Base-by-base conservation (phyloP, 1,140 invertebrate species). In the Meloidogyne exigua region DNA sequence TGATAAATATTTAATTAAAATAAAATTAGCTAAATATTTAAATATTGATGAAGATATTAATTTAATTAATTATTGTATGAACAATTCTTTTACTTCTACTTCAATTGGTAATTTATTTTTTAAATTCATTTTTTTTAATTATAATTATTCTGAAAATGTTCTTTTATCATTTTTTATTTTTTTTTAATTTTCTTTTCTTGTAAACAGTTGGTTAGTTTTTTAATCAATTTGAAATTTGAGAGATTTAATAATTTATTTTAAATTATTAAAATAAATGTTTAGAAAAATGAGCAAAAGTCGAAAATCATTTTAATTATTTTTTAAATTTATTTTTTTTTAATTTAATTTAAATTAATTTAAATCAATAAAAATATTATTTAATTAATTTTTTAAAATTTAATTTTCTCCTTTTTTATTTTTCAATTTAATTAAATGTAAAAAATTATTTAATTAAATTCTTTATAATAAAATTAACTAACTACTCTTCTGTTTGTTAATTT, bases 1-100 rank as follows among this genome's bases (percentile, higher is more conserved):
- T n/a, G 49, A 57, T 57, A 57, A 57, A 57, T 57, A 57, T 57
- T 57, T 57, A 57, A 57, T 57, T 57, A n/a, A 57, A n/a, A n/a
- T n/a, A n/a, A n/a, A 12, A 57, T 57, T 57, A 7, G 49, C 49
- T 57, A 57, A n/a, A 57, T 15, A n/a, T 57, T 1, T 15, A 57
- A 12, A 57, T 15, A n/a, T n/a, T n/a, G 10, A n/a, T n/a, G 49
- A 57, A 57, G 18, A 57, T n/a, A n/a, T n/a, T 4, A 57, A 57
- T 44, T 7, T 7, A 44, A 44, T 7, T 44, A n/a, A 44, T 7
- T 44, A 44, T 2, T 44, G 13, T 1, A 2, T 1, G 1, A 7
- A 44, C 13, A n/a, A n/a, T n/a, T n/a, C n/a, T n/a, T n/a, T n/a
- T 44, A 15, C 9, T 13, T 2, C 11, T 44, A 44, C 15, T 44